Conservation (phyloP, 2,888 invertebrate genomes). For the Drosophila leonis region DNA sequence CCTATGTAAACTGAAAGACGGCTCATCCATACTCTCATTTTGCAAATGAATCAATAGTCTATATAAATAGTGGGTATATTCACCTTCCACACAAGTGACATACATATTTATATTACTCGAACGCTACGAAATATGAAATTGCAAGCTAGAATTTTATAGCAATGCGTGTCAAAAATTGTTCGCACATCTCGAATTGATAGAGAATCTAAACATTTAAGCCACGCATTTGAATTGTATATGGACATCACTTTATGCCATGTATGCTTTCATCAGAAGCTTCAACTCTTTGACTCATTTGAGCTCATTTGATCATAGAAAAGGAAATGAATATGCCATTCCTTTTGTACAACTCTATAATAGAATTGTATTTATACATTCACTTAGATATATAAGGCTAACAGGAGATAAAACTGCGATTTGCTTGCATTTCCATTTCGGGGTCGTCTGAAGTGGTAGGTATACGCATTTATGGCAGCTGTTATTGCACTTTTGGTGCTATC, state of each 20-base stretch:
- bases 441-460: neutral
- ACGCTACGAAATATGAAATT: neutral
- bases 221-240: neutral
- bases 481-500: constrained; percentile 29
- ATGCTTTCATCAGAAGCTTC: neutral
- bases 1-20: neutral
- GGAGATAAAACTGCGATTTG: neutral
- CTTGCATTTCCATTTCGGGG: neutral
- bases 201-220: neutral
- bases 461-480: neutral
- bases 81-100: neutral
- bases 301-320: too few species aligned
- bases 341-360: too few species aligned
- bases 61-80: neutral
- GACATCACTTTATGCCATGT: constrained; percentile 2
- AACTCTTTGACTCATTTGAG: neutral
- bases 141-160: too few species aligned
- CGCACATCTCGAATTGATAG: neutral
- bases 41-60: neutral
- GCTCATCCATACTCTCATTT: neutral
- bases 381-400: neutral
- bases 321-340: neutral
- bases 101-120: too few species aligned
- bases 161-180: neutral
- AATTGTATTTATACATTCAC: neutral